Evolutionary conservation across 37 sponge, comb jelly and placozoan species (phyloP).

Genomic region (Chondrilla cf. caribensis): DNA sequence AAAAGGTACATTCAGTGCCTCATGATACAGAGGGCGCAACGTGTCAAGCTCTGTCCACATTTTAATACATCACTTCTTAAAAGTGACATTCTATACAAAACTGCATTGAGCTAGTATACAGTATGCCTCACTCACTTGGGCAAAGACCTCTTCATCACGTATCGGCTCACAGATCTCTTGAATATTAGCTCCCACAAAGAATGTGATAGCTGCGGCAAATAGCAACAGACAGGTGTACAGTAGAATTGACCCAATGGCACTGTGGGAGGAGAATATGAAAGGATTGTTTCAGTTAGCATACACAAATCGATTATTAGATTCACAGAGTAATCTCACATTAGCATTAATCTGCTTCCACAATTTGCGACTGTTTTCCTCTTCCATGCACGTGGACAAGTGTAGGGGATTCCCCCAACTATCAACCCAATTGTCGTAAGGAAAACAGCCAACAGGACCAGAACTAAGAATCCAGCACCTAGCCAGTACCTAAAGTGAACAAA

Average conservation of each 20-base stretch:
- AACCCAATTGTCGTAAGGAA: neutral
- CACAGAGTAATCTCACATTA: neutral
- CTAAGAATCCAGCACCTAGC: neutral
- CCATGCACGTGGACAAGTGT: neutral
- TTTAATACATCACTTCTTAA: no score
- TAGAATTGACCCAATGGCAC: neutral
- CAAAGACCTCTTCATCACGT: neutral
- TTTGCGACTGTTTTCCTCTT: constrained; percentile 13
- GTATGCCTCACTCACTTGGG: neutral
- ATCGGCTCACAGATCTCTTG: constrained; percentile 3
- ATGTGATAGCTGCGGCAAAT: neutral
- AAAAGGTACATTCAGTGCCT: no score
- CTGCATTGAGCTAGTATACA: no score
- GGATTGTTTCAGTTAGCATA: neutral
- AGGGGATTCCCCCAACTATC: constrained; percentile 3
- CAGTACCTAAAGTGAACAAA: neutral
- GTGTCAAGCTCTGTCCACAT: no score
- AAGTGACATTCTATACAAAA: no score
- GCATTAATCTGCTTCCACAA: neutral
- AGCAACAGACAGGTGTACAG: neutral
- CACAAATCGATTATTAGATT: no score
- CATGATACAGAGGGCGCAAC: no score
- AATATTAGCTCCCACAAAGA: neutral
- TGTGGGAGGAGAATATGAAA: neutral
- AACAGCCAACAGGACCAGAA: neutral